Evolutionary conservation across 2,113 vertebrate species (phyloP).

Genomic region (Sialia sialis): DNA sequence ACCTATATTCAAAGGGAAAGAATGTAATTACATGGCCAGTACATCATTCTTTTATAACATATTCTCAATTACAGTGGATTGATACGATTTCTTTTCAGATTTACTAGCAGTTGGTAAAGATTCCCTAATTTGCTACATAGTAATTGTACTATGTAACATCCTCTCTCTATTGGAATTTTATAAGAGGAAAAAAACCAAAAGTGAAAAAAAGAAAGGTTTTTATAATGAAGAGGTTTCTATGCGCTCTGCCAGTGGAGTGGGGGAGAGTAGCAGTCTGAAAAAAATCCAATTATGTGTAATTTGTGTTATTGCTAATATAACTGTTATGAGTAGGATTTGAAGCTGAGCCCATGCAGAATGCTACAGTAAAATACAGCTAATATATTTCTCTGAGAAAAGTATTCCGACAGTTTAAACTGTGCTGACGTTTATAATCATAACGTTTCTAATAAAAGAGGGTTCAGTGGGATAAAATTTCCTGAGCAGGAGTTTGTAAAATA

Average conservation of each 20-base stretch:
- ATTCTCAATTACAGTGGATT: not conserved
- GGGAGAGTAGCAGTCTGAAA: not conserved
- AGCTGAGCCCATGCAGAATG: constrained; percentile 67
- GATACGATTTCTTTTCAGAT: not conserved
- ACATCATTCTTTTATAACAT: not conserved
- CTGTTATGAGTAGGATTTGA: constrained; percentile 64
- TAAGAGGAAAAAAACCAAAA: not conserved
- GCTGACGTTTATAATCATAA: constrained; percentile 18
- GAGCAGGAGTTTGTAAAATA: constrained; percentile 24
- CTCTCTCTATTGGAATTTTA: not conserved
- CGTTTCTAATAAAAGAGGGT: constrained; percentile 62
- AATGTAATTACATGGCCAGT: not conserved
- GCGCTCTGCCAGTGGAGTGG: not conserved
- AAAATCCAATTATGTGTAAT: constrained; percentile 67
- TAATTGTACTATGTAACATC: not conserved
- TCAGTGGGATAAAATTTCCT: constrained; percentile 45
- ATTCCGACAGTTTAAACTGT: constrained; percentile 20
- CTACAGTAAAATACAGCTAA: constrained; percentile 64
- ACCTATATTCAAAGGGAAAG: not conserved
- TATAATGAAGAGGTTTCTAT: constrained; percentile 22
- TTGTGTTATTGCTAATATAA: constrained; percentile 60
- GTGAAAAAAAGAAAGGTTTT: not conserved
- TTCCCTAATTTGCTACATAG: not conserved
- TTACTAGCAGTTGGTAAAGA: not conserved
- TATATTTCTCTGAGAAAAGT: constrained; percentile 52